Evolutionary conservation across 2,113 vertebrate species (phyloP).

Genomic region (Thomomys bottae): DNA sequence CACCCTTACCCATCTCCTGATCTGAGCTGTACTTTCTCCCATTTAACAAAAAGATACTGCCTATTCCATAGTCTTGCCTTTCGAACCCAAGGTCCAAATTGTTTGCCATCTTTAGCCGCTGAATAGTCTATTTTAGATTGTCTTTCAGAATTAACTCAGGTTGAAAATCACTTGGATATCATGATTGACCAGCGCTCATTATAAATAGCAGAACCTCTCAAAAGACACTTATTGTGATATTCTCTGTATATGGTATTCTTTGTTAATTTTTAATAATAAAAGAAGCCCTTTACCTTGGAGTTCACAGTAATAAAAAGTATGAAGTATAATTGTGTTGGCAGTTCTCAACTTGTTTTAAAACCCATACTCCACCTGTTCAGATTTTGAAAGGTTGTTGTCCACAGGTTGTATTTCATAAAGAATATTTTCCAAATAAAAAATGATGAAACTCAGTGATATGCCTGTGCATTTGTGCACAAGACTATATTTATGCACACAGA

Average conservation of each 20-base stretch:
- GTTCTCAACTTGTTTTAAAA: background rate
- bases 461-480: background rate
- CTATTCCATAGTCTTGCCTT: background rate
- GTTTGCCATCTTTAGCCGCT: background rate
- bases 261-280: conserved; percentile 39
- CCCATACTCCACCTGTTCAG: background rate
- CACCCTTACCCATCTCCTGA: background rate
- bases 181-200: background rate
- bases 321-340: background rate
- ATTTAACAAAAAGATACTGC: background rate
- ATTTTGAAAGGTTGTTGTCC: conserved; percentile 10
- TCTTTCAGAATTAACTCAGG: conserved; percentile 28
- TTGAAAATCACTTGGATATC: conserved; percentile 31
- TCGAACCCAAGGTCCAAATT: background rate
- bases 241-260: background rate
- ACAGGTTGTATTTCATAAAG: background rate
- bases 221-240: conserved; percentile 9
- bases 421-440: conserved; percentile 40
- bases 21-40: background rate
- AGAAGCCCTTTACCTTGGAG: background rate
- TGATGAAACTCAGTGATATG: background rate
- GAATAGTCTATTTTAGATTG: conserved; percentile 9
- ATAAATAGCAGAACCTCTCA: background rate
- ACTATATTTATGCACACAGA: background rate
- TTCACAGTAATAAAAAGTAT: background rate